phyloP scores from a whole-genome alignment of 2,888 invertebrate genomes.

The Autographa gamma region DNA sequence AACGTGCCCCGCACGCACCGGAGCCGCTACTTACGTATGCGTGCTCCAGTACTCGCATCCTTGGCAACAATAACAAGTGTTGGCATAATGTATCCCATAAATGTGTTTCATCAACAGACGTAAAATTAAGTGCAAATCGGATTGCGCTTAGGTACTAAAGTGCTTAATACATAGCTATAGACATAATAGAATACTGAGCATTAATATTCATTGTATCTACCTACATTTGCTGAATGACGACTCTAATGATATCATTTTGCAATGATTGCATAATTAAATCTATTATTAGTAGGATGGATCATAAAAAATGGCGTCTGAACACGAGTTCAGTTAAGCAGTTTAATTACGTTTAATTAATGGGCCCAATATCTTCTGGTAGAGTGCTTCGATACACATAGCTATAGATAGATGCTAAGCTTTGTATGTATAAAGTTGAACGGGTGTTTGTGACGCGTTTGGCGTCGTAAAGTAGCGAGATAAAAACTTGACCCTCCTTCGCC shows the following conservation, averaged over 20 bases:
- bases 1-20: constrained; percentile 29
- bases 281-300: constrained; percentile 23
- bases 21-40: constrained; percentile 15
- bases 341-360: constrained; percentile 13
- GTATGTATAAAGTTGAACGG: constrained; percentile 49
- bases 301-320: constrained; percentile 15
- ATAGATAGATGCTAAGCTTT: background rate
- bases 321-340: constrained; percentile 13
- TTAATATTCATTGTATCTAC: constrained; percentile 31
- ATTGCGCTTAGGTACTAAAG: background rate
- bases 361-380: constrained; percentile 17
- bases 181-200: constrained; percentile 15
- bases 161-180: background rate
- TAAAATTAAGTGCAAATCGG: background rate
- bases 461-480: constrained; percentile 70
- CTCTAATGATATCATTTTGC: constrained; percentile 34
- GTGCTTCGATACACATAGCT: background rate
- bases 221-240: constrained; percentile 25
- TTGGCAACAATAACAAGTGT: constrained; percentile 23
- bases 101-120: background rate
- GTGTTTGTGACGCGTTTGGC: constrained; percentile 64
- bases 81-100: constrained; percentile 22
- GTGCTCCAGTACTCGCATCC: constrained; percentile 15
- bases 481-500: constrained; percentile 71
- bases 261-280: constrained; percentile 34